Percentiles rank a stretch among this genome's conserved stretches.
Evolutionary conservation across 2,888 invertebrate species (phyloP).

Genomic region (Dryobota labecula): DNA sequence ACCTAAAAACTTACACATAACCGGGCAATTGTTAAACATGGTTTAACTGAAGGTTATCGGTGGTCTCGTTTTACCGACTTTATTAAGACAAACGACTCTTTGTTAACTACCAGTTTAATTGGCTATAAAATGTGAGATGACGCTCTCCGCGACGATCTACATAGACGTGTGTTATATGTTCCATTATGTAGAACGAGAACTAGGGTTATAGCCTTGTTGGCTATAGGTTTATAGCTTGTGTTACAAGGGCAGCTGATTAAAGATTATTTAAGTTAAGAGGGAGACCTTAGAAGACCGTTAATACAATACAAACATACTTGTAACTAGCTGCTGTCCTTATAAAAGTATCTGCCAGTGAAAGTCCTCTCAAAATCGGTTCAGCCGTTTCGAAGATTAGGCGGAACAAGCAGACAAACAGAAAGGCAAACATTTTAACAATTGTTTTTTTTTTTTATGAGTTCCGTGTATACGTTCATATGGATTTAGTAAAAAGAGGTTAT

Average conservation of each 20-base stretch:
- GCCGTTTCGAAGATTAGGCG: too few species aligned
- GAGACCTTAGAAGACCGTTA: neutral
- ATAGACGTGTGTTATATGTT: slow-evolving; percentile 52
- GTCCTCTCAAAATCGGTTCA: too few species aligned
- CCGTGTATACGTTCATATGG: too few species aligned
- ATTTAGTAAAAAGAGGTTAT: too few species aligned
- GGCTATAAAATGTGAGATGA: slow-evolving; percentile 81
- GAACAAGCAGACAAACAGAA: too few species aligned
- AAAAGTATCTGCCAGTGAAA: too few species aligned
- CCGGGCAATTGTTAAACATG: slow-evolving; percentile 66
- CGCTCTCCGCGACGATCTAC: slow-evolving; percentile 56
- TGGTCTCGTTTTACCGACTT: slow-evolving; percentile 75
- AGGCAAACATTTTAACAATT: too few species aligned
- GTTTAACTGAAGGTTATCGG: slow-evolving; percentile 72
- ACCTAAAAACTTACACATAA: slow-evolving; percentile 45
- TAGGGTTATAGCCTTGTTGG: slow-evolving; percentile 29
- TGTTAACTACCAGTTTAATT: slow-evolving; percentile 80
- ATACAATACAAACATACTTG: neutral
- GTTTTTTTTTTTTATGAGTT: too few species aligned
- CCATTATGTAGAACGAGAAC: slow-evolving; percentile 31
- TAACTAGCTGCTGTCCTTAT: too few species aligned
- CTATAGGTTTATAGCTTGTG: slow-evolving; percentile 36
- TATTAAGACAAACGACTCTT: slow-evolving; percentile 82
- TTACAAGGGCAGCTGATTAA: slow-evolving; percentile 38
- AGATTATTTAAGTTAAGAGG: slow-evolving; percentile 16